Evolutionary conservation across 2,113 vertebrate species (phyloP), one percentile per base, ranked within the genome.

Genomic region (Centropristis striata): DNA sequence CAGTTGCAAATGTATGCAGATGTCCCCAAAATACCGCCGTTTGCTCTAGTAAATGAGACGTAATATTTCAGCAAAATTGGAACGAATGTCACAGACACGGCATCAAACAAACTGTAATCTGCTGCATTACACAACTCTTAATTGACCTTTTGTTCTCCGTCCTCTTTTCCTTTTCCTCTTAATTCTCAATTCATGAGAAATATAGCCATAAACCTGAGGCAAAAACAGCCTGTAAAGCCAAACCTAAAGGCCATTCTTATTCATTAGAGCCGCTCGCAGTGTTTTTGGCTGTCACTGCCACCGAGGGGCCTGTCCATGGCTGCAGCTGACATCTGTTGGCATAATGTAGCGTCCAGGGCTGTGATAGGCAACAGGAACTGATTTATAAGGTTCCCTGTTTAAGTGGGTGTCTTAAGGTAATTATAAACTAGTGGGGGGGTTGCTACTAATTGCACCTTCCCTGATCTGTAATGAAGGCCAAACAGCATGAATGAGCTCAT

Each of bases 351-450:
- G 20, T 82, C 71, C 75, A 54, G 80, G 74, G 44, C 83, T 44
- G 54, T 23, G 66, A 75, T 59, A 65, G 89, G 81, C 90, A 90
- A 90, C 83, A 36, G 89, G 89, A 92, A 55, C 86, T 91, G 87
- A 86, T 92, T 91, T 90, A 91, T 90, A 83, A 79, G 58, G 49
- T 76, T 78, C 81, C 86, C 68, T 77, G 79, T 89, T 93, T 93
- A 90, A 94, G 88, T 90, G 91, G 89, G 83, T 90, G 90, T 93
- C 90, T 94, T 93, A 92, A 93, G 93, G 90, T 94, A 94, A 94
- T 93, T 93, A 92, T 83, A 74, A 88, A 89, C 78, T 65, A 47
- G 37, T 42, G 61, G 13, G 42, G 61, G 90, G 72, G 70, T 50
- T 78, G 70, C 76, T 71, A 12, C 91, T 94, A 94, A 94, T 94